Conservation (phyloP, 2,888 invertebrate genomes). For the Drosophila fulvimacula region DNA sequence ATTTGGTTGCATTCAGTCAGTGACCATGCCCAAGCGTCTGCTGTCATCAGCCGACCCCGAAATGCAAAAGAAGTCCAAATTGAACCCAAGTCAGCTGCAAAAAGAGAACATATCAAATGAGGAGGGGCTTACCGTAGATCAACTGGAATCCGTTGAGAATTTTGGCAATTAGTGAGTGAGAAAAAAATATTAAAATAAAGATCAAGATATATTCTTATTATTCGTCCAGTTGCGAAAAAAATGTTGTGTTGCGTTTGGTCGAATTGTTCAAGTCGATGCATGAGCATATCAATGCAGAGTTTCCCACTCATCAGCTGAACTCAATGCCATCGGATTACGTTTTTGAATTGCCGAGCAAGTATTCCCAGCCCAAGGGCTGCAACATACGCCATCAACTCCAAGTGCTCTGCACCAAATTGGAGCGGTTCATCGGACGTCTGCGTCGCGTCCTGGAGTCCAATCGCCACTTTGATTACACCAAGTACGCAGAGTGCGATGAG, state of each 20-base stretch:
- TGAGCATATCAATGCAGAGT: slow-evolving; percentile 57
- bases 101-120: slow-evolving; percentile 45
- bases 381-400: slow-evolving; percentile 78
- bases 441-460: slow-evolving; percentile 64
- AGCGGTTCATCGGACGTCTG: slow-evolving; percentile 56
- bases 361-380: slow-evolving; percentile 53
- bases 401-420: slow-evolving; percentile 65
- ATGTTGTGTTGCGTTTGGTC: slow-evolving; percentile 59
- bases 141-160: slow-evolving; percentile 34
- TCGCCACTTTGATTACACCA: slow-evolving; percentile 60
- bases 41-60: neutral
- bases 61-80: neutral
- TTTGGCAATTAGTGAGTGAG: slow-evolving; percentile 59
- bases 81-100: slow-evolving; percentile 21
- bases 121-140: slow-evolving; percentile 23
- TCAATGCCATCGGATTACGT: slow-evolving; percentile 60
- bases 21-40: neutral
- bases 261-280: slow-evolving; percentile 66
- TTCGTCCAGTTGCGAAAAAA: slow-evolving; percentile 49
- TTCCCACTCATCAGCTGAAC: slow-evolving; percentile 52
- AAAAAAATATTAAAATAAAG: too few species aligned
- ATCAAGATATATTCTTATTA: too few species aligned
- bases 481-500: slow-evolving; percentile 67
- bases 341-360: slow-evolving; percentile 35
- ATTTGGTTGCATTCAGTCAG: slow-evolving; percentile 31